A percentile compares a stretch with the other conserved stretches of the same genome.
These are phyloP conservation scores for Galerucella nymphaeae DNA, from an alignment of 2,888 invertebrate genomes.

Conservation along the genomic window DNA sequence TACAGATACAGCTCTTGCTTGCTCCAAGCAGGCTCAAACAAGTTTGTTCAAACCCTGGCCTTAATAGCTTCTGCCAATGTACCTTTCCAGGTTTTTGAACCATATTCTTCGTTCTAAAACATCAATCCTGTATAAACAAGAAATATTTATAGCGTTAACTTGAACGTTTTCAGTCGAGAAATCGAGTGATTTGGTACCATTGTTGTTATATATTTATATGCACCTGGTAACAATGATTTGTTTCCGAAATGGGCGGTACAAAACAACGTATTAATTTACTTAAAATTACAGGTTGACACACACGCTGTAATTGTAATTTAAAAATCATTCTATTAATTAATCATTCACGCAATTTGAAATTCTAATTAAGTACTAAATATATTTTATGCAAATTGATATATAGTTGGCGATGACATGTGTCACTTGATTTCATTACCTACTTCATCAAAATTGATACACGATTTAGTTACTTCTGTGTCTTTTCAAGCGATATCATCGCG, in stretches of 20 bases:
- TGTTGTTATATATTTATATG: conserved; percentile 29
- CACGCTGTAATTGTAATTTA: conserved; percentile 29
- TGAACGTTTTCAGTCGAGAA: neutral
- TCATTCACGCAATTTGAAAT: conserved; percentile 38
- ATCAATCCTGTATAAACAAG: no score
- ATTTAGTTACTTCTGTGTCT: conserved; percentile 27
- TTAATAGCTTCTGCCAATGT: no score
- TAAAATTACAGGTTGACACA: conserved; percentile 34
- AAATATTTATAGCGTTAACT: no score
- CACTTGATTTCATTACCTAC: conserved; percentile 33
- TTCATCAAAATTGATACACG: conserved; percentile 40
- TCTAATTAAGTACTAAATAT: conserved; percentile 39
- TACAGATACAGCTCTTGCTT: no score
- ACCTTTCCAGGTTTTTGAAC: no score
- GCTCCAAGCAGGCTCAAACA: no score
- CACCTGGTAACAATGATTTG: conserved; percentile 42
- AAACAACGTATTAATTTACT: conserved; percentile 30
- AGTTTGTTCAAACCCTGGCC: no score
- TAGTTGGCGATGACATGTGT: conserved; percentile 44
- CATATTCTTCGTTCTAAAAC: no score
- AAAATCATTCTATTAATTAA: conserved; percentile 35
- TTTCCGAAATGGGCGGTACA: conserved; percentile 33
- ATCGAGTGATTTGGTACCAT: conserved; percentile 13
- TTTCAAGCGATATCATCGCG: conserved; percentile 1
- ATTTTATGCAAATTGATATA: conserved; percentile 39